Conservation (phyloP, 2,113 vertebrate species). For the Muscicapa adusta region DNA sequence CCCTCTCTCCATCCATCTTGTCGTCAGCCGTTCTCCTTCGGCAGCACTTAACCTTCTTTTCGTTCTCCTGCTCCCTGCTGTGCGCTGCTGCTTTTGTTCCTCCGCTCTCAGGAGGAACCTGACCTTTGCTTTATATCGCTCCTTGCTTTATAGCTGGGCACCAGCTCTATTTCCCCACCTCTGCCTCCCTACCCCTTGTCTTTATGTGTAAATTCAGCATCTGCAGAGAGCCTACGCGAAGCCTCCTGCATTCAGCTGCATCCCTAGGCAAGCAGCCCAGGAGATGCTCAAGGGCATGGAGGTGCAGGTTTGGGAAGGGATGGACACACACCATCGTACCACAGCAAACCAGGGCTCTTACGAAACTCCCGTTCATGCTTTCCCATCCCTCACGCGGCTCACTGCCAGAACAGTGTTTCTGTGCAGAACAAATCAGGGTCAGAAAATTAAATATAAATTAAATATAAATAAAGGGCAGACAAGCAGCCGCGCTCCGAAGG, state of each 20-base stretch:
- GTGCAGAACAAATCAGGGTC: neutral
- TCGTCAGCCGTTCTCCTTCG: neutral
- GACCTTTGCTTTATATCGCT: neutral
- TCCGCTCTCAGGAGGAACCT: neutral
- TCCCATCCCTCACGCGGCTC: neutral
- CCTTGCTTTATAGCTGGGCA: neutral
- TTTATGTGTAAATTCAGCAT: neutral
- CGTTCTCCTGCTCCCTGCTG: neutral
- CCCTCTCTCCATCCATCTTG: conserved; percentile 26
- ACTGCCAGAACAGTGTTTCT: neutral
- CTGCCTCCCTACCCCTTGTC: neutral
- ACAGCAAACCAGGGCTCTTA: neutral
- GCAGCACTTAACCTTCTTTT: neutral
- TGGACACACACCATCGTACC: neutral
- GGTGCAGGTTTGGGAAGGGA: neutral
- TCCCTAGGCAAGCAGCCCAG: neutral
- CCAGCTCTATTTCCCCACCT: neutral
- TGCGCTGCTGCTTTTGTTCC: neutral
- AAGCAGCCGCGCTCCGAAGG: neutral
- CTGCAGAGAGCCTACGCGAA: neutral
- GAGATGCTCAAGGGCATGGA: neutral
- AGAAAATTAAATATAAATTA: neutral
- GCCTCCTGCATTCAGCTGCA: neutral
- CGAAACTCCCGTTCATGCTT: neutral
- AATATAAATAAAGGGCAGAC: neutral